Base-by-base conservation (phyloP, 2,888 invertebrate genomes). In the Salpingus planirostris region DNA sequence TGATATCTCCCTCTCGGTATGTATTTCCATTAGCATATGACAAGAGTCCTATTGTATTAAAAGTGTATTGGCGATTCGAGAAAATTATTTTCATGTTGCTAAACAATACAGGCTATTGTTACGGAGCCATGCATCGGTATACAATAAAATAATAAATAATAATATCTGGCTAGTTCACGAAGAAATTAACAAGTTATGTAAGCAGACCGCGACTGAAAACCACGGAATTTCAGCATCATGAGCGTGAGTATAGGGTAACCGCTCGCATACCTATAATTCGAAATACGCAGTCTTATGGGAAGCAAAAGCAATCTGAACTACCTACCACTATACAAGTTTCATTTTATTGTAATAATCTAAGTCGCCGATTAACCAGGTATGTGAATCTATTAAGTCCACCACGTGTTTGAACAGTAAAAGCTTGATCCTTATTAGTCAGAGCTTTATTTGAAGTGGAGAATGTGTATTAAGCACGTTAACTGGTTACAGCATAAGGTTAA, bases 111-210 rank as follows among this genome's bases (percentile, higher is more conserved):
- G 42, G 40, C 57, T 46, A 59, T 62, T 60, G 60, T 62, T 58
- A 49, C 45, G 44, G 38, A 42, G 49, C 54, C 57, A 54, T 56
- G 57, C 50, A 57, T 50, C 52, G 44, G 46, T 44, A 49, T 46
- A 59, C 55, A 57, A 59, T 57, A 57, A 57, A 55, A 55, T 54
- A 57, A 59, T 60, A 59, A 59, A 56, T 58, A 57, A 56, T 52
- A 50, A 39, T 43, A 45, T 49, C 39, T 43, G 45, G 45, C 44
- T 46, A 50, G 47, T 51, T 50, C 41, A 42, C 40, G 35, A 41
- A 42, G 44, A 50, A 50, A 52, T 51, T 49, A 50, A 51, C 43
- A 47, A 44, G 34, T 25, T 29, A 29, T 33, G 33, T 31, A 34
- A 15, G 18, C 14, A 21, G 22, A 35, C n/a, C 27, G 11, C 24